Percentiles rank a stretch among this genome's conserved stretches.
These are phyloP conservation scores for Paralichthys olivaceus DNA, from an alignment of 2,113 vertebrate species.

Conservation along the genomic window DNA sequence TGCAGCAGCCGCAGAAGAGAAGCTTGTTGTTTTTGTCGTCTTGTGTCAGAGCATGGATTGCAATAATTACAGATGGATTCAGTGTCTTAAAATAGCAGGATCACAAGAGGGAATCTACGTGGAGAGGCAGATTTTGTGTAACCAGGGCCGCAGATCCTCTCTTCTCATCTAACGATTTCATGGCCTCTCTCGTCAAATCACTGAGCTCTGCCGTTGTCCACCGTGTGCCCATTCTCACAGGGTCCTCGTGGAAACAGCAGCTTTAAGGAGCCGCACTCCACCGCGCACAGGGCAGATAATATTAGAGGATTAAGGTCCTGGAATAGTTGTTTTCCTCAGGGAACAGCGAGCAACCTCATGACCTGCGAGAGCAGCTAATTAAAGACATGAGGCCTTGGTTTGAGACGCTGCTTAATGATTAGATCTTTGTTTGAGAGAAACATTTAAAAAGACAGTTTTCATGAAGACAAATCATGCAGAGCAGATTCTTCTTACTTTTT, in stretches of 20 bases:
- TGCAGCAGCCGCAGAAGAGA: too few relatives aligned
- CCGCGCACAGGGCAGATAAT: conserved; percentile 9
- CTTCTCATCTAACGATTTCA: too few relatives aligned
- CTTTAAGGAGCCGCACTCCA: conserved; percentile 12
- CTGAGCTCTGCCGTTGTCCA: neutral
- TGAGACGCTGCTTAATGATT: neutral
- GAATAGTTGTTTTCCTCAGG: conserved; percentile 9
- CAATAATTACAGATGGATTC: conserved; percentile 40
- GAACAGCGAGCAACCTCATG: neutral
- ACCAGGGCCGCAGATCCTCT: neutral
- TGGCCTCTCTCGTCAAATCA: too few relatives aligned
- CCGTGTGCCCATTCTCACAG: neutral
- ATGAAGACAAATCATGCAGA: neutral
- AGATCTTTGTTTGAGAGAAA: neutral
- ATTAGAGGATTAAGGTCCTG: conserved; percentile 41
- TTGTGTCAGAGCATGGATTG: conserved; percentile 48
- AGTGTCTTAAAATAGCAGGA: conserved; percentile 44
- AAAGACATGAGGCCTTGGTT: neutral
- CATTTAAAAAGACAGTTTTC: neutral
- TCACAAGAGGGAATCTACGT: conserved; percentile 46
- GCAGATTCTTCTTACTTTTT: neutral
- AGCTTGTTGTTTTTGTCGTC: conserved; percentile 22
- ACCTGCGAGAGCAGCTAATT: conserved; percentile 22
- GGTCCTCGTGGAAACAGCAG: neutral
- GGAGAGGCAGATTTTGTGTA: conserved; percentile 6